Base-by-base conservation (phyloP, 2,113 vertebrate species). In the Empidonax traillii region DNA sequence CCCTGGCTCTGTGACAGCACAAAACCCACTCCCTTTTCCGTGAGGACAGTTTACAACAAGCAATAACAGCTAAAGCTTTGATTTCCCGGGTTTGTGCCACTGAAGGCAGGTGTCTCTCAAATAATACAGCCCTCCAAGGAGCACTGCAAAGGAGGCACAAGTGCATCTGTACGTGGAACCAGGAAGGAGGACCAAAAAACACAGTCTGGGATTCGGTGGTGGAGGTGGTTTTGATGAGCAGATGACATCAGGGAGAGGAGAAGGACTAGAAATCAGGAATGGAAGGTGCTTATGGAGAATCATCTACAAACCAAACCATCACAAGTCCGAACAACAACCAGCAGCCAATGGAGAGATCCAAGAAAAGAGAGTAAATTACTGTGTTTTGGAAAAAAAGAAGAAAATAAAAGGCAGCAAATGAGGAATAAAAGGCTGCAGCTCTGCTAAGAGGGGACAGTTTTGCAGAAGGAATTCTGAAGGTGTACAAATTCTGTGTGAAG, bases 1-100 rank as follows among this genome's bases (percentile, higher is more conserved):
- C 52, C 62, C 49, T 8, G 61, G 1, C 37, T 39, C 25, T 1
- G 37, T 3, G 24, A 25, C 14, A 6, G 23, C 41, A 17, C 5
- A 0, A 18, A 19, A n/a, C 15, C 12, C 10, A 15, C 22, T 25
- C 52, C 3, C 24, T 30, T 8, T 2, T 1, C 11, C 0, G 3
- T 2, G 25, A 1, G 1, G n/a, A 21, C 14, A 22, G n/a, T 3
- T 67, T 4, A 58, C 22, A 62, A 18, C 10, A 8, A 62, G 20
- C 80, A 63, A 1, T 58, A 55, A 43, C 44, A 79, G 20, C 43
- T 11, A 13, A 6, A 0, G n/a, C 68, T 67, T 24, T 8, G 0
- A 6, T 28, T 53, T 72, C 8, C 67, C 47, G 21, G 22, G 49
- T 30, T 10, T 17, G n/a, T 31, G 14, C 35, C 58, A 44, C 65